A percentile compares a stretch with the other conserved stretches of the same genome.
phyloP scores from a whole-genome alignment of 2,888 invertebrate genomes.

The Strigamia transsilvanica region DNA sequence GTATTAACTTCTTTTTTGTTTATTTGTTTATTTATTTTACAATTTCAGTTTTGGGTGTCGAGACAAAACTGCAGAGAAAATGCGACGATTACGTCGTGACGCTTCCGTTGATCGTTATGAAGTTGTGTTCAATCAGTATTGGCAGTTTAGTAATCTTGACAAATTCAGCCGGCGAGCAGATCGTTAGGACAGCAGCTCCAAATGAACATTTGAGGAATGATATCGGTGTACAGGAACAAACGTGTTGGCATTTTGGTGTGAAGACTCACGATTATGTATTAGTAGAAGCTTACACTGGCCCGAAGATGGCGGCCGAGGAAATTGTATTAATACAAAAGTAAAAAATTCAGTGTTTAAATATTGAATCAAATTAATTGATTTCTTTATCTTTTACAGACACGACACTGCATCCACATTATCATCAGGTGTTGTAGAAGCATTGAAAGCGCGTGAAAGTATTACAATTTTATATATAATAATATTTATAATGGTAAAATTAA shows the following conservation, averaged over 20 bases:
- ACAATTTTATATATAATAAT: neutral
- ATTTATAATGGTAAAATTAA: neutral
- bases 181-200: neutral
- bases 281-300: neutral
- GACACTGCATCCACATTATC: neutral
- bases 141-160: neutral
- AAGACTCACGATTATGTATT: neutral
- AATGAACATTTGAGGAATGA: constrained; percentile 3
- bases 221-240: neutral
- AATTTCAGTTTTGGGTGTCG: neutral
- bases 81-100: neutral
- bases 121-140: neutral
- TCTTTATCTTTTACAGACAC: too few relatives aligned
- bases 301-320: neutral
- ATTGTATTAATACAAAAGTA: neutral
- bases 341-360: neutral
- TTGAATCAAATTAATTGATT: too few relatives aligned
- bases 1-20: neutral
- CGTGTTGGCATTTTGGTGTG: neutral
- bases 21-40: neutral
- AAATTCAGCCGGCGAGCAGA: neutral
- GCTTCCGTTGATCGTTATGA: constrained; percentile 2
- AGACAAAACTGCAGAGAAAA: neutral
- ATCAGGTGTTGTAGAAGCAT: neutral
- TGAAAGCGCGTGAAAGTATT: neutral